Evolutionary conservation across 2,888 invertebrate genomes (phyloP).

Genomic region (Melinopterus prodromus): DNA sequence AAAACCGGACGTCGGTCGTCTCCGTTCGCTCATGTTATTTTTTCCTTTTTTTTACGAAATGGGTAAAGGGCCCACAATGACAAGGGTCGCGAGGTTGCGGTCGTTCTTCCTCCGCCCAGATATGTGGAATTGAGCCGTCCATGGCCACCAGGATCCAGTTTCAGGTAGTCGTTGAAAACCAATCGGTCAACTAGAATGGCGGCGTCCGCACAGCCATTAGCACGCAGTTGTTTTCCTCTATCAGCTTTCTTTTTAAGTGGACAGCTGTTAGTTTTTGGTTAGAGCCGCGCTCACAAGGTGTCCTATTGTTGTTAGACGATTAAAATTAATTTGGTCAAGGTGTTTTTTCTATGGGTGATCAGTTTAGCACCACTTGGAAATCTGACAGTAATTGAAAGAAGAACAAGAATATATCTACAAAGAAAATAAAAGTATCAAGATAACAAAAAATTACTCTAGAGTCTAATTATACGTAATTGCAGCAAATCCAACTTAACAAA

Average conservation of each 20-base stretch:
- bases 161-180: conserved; percentile 39
- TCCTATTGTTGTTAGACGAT: background rate
- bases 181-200: conserved; percentile 39
- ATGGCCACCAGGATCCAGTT: conserved; percentile 33
- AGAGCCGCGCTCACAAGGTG: background rate
- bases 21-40: background rate
- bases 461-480: too few species aligned
- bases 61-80: background rate
- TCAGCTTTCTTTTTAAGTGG: conserved; percentile 4
- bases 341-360: background rate
- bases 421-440: too few species aligned
- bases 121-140: conserved; percentile 35
- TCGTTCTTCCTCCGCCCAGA: conserved; percentile 4
- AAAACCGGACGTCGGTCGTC: background rate
- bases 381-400: too few species aligned
- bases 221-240: background rate
- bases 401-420: too few species aligned
- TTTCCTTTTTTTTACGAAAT: background rate
- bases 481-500: too few species aligned
- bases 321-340: background rate
- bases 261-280: background rate
- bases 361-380: background rate
- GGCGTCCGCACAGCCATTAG: conserved; percentile 15
- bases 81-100: background rate
- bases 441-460: too few species aligned